These are phyloP conservation scores for Musca vetustissima DNA, from an alignment of 1,140 invertebrate genomes.

Conservation along the genomic window DNA sequence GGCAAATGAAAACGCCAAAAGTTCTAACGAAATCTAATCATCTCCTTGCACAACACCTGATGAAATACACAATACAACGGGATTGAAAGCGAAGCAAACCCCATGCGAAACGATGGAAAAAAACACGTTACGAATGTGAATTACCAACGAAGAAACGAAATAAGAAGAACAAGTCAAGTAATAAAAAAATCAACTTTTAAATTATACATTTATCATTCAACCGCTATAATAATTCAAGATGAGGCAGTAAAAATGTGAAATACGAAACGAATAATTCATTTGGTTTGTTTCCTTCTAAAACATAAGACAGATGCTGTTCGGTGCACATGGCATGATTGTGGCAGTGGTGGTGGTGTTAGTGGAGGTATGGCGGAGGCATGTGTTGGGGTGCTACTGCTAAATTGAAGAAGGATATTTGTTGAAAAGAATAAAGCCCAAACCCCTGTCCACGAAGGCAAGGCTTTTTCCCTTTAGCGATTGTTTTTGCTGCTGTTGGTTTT, in stretches of 20 bases:
- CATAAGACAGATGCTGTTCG: conserved; percentile 17
- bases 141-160: too few species aligned
- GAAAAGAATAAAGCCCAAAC: too few species aligned
- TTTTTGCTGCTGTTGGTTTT: not conserved
- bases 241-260: conserved; percentile 22
- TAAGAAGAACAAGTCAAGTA: too few species aligned
- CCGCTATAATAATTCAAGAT: conserved; percentile 18
- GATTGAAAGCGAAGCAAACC: too few species aligned
- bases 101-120: too few species aligned
- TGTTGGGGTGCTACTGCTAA: not conserved
- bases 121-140: too few species aligned
- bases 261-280: conserved; percentile 24
- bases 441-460: not conserved
- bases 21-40: too few species aligned
- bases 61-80: too few species aligned
- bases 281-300: conserved; percentile 11
- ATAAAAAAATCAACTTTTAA: too few species aligned
- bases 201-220: conserved; percentile 15
- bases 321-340: not conserved
- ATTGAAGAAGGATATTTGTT: not conserved
- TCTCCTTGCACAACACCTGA: too few species aligned
- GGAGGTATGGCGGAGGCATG: not conserved
- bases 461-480: not conserved
- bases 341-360: too few species aligned
- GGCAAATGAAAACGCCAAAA: too few species aligned